Percentiles rank a stretch among this genome's conserved stretches.
phyloP scores from a whole-genome alignment of 2,888 invertebrate genomes.

The Phortica okadai region DNA sequence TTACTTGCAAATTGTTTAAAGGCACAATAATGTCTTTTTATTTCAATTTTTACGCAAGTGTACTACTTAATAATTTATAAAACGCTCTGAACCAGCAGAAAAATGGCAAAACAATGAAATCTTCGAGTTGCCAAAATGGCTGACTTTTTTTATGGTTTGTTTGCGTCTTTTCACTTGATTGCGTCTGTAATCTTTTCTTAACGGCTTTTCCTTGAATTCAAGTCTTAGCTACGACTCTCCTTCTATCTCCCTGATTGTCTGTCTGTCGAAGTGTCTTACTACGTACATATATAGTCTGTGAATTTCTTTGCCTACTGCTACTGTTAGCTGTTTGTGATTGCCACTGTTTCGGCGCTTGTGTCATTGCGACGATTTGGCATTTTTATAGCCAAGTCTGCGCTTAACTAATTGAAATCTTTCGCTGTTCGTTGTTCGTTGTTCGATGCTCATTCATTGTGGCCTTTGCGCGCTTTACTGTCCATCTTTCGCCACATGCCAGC shows the following conservation, averaged over 20 bases:
- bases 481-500: background rate
- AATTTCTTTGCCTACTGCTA: too few species aligned
- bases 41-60: slow-evolving; percentile 15
- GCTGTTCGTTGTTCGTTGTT: slow-evolving; percentile 15
- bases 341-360: background rate
- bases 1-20: slow-evolving; percentile 52
- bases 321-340: background rate
- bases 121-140: background rate
- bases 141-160: slow-evolving; percentile 65
- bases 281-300: too few species aligned
- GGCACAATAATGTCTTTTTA: slow-evolving; percentile 28
- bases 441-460: background rate
- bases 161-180: slow-evolving; percentile 70
- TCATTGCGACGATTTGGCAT: slow-evolving; percentile 38
- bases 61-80: slow-evolving; percentile 68
- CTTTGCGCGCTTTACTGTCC: slow-evolving; percentile 25
- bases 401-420: slow-evolving; percentile 67
- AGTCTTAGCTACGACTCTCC: background rate
- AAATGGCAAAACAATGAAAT: slow-evolving; percentile 6
- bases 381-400: slow-evolving; percentile 55
- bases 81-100: slow-evolving; percentile 60
- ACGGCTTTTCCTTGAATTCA: slow-evolving; percentile 46
- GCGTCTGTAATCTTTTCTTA: slow-evolving; percentile 69
- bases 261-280: slow-evolving; percentile 13
- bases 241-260: background rate